Percentiles rank a stretch among this genome's conserved stretches.
These are phyloP conservation scores for Julus scanicus DNA, from an alignment of 2,888 invertebrate genomes.

Conservation along the genomic window DNA sequence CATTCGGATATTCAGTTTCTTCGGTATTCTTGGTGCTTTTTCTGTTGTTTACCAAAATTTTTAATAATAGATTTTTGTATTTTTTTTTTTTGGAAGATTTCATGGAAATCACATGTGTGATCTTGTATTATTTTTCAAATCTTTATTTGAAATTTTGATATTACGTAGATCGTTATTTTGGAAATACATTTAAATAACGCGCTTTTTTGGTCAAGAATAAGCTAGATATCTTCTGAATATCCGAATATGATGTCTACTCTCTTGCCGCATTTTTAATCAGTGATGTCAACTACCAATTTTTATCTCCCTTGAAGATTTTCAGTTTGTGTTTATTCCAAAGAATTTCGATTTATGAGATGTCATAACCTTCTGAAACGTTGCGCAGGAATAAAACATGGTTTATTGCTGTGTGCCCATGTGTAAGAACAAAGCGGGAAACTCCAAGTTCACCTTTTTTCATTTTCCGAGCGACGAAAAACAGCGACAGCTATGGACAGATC, in stretches of 20 bases:
- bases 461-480: slow-evolving; percentile 19
- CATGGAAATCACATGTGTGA: too few species aligned
- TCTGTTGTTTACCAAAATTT: too few species aligned
- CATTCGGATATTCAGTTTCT: too few species aligned
- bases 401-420: slow-evolving; percentile 38
- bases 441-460: slow-evolving; percentile 15
- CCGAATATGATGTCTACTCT: not conserved
- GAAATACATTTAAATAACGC: too few species aligned
- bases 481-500: not conserved
- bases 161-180: too few species aligned
- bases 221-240: too few species aligned
- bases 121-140: too few species aligned
- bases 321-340: not conserved
- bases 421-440: slow-evolving; percentile 6
- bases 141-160: too few species aligned
- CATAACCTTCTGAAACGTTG: not conserved
- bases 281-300: not conserved
- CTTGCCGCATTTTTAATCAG: not conserved
- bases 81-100: too few species aligned
- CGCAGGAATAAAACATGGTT: not conserved
- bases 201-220: too few species aligned
- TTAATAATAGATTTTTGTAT: too few species aligned
- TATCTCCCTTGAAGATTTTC: not conserved
- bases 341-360: not conserved
- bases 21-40: too few species aligned